Evolutionary conservation across 2,888 invertebrate genomes (phyloP), one percentile per base, ranked within the genome.

Genomic region (Aporophyla lueneburgensis): DNA sequence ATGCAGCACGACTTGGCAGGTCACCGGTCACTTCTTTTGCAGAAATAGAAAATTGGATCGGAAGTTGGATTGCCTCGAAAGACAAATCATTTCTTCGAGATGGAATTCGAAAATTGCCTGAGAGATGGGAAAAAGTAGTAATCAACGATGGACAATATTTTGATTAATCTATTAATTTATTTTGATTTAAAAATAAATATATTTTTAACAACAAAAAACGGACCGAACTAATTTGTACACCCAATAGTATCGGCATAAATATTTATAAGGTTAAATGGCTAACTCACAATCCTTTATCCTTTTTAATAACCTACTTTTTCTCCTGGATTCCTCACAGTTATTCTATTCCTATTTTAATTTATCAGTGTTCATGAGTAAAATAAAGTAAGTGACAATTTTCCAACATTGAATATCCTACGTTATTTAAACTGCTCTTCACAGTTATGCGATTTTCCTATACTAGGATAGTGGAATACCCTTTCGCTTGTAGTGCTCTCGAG

Each of bases 211-310:
- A n/a, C n/a, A n/a, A n/a, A n/a, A n/a, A n/a, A n/a, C n/a, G n/a
- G n/a, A n/a, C n/a, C n/a, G n/a, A n/a, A n/a, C n/a, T n/a, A n/a
- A n/a, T n/a, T n/a, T n/a, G n/a, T n/a, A n/a, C n/a, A n/a, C n/a
- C n/a, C n/a, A n/a, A n/a, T n/a, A 61, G 72, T 70, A 53, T 71
- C 19, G 21, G 59, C 71, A 66, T 51, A 56, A 65, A 62, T 56
- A 74, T 69, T 0, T 59, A 40, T 66, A 83, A 63, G 76, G 61
- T 76, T 53, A 63, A 66, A 74, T 76, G 70, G 61, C 40, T 77
- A 67, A 80, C 72, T 46, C 58, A 73, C 56, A 46, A 54, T 62
- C 46, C 67, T 74, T 43, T 7, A 56, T 67, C 69, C 66, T 67
- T 40, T 69, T 62, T 61, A 59, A 71, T 33, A n/a, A 67, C 40